A percentile compares a stretch with the other conserved stretches of the same genome.
These are phyloP conservation scores for Leucophenga varia DNA, from an alignment of 1,140 invertebrate genomes.

Conservation along the genomic window DNA sequence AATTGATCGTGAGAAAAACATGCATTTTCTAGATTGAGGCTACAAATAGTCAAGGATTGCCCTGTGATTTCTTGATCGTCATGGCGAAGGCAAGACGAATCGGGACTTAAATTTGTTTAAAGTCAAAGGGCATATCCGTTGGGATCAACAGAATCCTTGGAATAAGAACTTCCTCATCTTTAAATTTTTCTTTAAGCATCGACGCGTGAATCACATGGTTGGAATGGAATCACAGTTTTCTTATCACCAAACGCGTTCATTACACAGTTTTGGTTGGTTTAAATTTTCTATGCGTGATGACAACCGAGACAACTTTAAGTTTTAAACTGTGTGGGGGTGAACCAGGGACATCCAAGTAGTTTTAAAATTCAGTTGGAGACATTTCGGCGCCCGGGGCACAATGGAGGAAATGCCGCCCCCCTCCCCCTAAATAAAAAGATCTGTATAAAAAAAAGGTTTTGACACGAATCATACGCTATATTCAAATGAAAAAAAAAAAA, in stretches of 20 bases:
- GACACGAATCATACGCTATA: no score
- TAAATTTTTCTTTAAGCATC: conserved; percentile 37
- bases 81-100: conserved; percentile 58
- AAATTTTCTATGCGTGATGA: conserved; percentile 53
- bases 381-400: no score
- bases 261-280: conserved; percentile 55
- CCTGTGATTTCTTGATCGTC: conserved; percentile 63
- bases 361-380: conserved; percentile 56
- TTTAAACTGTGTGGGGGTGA: conserved; percentile 48
- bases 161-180: conserved; percentile 53
- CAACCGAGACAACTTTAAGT: conserved; percentile 55
- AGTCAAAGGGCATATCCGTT: conserved; percentile 49
- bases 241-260: conserved; percentile 55
- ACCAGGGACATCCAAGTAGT: conserved; percentile 39
- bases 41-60: conserved; percentile 55
- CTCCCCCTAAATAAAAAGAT: no score
- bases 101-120: conserved; percentile 60
- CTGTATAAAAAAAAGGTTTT: no score
- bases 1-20: conserved; percentile 56
- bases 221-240: conserved; percentile 51
- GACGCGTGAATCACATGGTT: conserved; percentile 47
- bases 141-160: conserved; percentile 52
- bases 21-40: conserved; percentile 37
- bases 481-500: no score
- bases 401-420: no score